Evolutionary conservation across 2,113 vertebrate species (phyloP).

Genomic region (Arenaria interpres): DNA sequence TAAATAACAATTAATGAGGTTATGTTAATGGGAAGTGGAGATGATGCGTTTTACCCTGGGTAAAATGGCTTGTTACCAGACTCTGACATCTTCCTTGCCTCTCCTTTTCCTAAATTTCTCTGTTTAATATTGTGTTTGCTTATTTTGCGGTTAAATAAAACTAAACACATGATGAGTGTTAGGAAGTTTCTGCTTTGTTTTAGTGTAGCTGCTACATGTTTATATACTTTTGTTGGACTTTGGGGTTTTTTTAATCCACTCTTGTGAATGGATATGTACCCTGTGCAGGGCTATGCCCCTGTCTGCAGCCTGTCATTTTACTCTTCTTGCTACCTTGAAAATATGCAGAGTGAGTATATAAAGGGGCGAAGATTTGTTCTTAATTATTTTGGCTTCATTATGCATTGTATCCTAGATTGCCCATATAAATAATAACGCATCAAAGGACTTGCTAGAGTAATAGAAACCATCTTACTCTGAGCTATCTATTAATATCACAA

Average conservation of each 20-base stretch:
- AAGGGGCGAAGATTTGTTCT: not conserved
- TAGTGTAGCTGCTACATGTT: not conserved
- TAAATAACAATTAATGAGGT: not conserved
- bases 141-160: not conserved
- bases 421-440: not conserved
- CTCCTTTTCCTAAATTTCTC: not conserved
- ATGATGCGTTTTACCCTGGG: not conserved
- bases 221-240: not conserved
- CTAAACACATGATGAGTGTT: not conserved
- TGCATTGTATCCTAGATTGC: not conserved
- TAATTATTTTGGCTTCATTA: not conserved
- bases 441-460: not conserved
- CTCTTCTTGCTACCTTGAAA: not conserved
- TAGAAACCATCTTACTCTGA: not conserved
- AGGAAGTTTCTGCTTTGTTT: not conserved
- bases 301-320: not conserved
- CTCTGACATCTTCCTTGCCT: not conserved
- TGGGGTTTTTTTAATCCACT: too few species aligned
- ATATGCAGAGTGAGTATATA: not conserved
- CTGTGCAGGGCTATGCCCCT: not conserved
- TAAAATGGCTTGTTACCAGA: not conserved
- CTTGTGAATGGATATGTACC: not conserved
- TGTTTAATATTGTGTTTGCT: not conserved
- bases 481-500: not conserved
- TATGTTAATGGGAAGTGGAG: not conserved